These are phyloP conservation scores for Nephrotoma guestfalica DNA, from an alignment of 2,888 invertebrate species.

Conservation along the genomic window DNA sequence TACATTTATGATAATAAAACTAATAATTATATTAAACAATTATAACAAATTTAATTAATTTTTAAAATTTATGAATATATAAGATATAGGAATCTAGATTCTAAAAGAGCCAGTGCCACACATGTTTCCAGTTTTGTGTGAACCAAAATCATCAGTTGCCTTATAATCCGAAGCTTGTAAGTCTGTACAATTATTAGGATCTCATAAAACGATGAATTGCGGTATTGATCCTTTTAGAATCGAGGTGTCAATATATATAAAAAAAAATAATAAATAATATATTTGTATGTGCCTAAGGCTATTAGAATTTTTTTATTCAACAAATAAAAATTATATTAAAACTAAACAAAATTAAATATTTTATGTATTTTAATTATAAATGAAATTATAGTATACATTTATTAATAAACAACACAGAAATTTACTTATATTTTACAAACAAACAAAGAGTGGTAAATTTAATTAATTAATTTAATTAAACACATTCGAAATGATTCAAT, in stretches of 20 bases:
- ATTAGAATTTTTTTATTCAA: neutral
- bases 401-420: neutral
- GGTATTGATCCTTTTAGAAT: no score
- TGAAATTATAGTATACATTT: neutral
- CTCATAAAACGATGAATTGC: no score
- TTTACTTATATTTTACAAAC: neutral
- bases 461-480: neutral
- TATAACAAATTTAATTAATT: neutral
- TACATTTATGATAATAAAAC: neutral
- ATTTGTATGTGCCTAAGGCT: neutral
- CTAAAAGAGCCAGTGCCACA: no score
- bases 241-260: neutral
- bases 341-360: neutral
- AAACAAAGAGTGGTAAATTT: neutral
- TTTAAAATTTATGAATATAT: neutral
- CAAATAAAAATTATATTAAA: neutral
- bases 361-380: neutral
- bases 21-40: neutral
- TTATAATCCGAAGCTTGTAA: no score
- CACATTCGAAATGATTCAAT: neutral
- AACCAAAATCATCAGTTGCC: no score
- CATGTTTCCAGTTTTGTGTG: no score
- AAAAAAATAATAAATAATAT: neutral
- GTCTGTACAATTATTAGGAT: no score
- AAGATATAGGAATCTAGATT: neutral